These are phyloP conservation scores for Drosophila histrio DNA, from an alignment of 2,888 invertebrate genomes.

Conservation along the genomic window DNA sequence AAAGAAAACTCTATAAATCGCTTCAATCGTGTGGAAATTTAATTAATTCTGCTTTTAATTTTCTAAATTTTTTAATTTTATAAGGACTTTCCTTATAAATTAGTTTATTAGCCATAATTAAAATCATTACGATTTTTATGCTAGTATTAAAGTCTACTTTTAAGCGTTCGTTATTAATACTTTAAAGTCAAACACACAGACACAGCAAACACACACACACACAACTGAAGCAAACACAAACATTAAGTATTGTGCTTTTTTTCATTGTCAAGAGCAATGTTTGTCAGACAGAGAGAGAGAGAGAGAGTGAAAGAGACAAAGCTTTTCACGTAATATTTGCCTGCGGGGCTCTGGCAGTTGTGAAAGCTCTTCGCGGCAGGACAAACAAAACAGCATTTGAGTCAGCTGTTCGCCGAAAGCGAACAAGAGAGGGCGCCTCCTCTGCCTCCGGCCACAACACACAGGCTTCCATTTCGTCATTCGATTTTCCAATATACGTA, in stretches of 20 bases:
- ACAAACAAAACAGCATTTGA: conserved; percentile 19
- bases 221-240: conserved; percentile 11
- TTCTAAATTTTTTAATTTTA: too few species aligned
- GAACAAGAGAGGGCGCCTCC: conserved; percentile 49
- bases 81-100: too few species aligned
- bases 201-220: neutral
- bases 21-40: too few species aligned
- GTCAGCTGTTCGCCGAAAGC: conserved; percentile 46
- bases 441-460: neutral
- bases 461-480: conserved; percentile 20
- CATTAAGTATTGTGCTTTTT: conserved; percentile 10
- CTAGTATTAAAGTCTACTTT: conserved; percentile 52
- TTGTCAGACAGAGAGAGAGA: neutral
- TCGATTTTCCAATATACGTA: conserved; percentile 41
- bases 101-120: too few species aligned
- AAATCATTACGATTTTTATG: neutral
- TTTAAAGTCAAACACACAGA: neutral
- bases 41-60: too few species aligned
- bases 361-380: conserved; percentile 1
- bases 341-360: neutral
- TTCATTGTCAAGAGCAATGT: conserved; percentile 61
- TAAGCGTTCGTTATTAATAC: conserved; percentile 3
- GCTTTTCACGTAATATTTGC: conserved; percentile 14
- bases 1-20: too few species aligned
- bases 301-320: conserved; percentile 6